phyloP scores from a whole-genome alignment of 2,797 vertebrate genomes.

The Sciaenops ocellatus region DNA sequence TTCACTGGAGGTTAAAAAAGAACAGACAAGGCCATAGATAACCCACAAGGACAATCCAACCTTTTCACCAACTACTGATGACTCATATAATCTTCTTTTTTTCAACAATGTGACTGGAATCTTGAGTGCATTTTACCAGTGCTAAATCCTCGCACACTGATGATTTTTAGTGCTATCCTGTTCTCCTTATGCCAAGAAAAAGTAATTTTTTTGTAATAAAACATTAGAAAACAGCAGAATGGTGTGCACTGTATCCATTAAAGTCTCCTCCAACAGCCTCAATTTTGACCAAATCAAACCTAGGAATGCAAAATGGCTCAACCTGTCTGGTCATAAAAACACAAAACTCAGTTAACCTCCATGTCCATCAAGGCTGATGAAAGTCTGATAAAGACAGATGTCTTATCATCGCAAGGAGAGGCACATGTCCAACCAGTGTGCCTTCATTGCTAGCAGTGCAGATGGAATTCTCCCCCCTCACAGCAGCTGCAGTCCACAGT shows the following conservation, averaged over 20 bases:
- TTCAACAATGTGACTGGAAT: background rate
- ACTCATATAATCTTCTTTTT: background rate
- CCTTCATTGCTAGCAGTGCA: slow-evolving; percentile 15
- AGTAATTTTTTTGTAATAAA: too few species aligned
- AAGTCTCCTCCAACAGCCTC: background rate
- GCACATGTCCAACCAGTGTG: background rate
- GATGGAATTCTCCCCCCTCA: slow-evolving; percentile 9
- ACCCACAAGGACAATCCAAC: slow-evolving; percentile 8
- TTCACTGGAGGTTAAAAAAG: slow-evolving; percentile 47
- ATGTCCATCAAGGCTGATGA: slow-evolving; percentile 6
- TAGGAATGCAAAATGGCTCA: background rate
- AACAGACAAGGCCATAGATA: slow-evolving; percentile 42
- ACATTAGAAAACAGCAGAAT: background rate
- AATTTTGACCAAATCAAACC: background rate
- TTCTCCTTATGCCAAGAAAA: background rate
- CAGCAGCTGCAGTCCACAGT: slow-evolving; percentile 29
- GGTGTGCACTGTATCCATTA: background rate
- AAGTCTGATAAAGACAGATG: slow-evolving; percentile 11
- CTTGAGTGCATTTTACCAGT: background rate
- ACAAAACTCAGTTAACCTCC: slow-evolving; percentile 10
- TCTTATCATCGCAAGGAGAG: slow-evolving; percentile 11
- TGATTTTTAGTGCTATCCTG: slow-evolving; percentile 1
- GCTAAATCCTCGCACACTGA: background rate
- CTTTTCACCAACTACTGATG: slow-evolving; percentile 1
- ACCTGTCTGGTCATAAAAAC: background rate